phyloP scores from a whole-genome alignment of 2,888 invertebrate genomes.

The Cryptocephalus moraei region DNA sequence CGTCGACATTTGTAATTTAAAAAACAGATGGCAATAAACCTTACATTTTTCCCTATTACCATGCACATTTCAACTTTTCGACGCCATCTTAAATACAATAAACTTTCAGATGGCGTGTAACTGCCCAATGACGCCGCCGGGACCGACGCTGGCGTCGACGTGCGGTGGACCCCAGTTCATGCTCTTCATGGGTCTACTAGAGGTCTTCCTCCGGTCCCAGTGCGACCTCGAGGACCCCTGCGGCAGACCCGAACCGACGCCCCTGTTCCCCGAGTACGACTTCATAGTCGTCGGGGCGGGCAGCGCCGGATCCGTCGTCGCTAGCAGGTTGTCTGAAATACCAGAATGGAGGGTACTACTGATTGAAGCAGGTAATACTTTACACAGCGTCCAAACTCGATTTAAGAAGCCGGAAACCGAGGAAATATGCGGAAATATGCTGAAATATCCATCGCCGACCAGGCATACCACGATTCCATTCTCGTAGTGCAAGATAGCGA shows the following conservation, averaged over 20 bases:
- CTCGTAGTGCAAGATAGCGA: no score
- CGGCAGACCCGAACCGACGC: slow-evolving; percentile 53
- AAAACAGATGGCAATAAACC: background rate
- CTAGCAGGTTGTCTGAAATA: slow-evolving; percentile 61
- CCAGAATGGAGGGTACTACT: slow-evolving; percentile 62
- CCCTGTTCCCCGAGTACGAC: slow-evolving; percentile 56
- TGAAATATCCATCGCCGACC: no score
- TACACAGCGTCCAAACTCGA: background rate
- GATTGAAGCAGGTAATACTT: slow-evolving; percentile 55
- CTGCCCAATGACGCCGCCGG: slow-evolving; percentile 67
- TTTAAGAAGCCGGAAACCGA: background rate
- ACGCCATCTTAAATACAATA: background rate
- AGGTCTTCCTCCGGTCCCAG: slow-evolving; percentile 76
- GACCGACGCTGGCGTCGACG: slow-evolving; percentile 75
- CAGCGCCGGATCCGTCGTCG: slow-evolving; percentile 62
- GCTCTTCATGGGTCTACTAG: slow-evolving; percentile 82
- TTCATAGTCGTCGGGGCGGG: slow-evolving; percentile 69
- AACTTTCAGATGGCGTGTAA: slow-evolving; percentile 47
- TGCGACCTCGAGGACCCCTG: slow-evolving; percentile 84
- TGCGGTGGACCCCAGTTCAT: slow-evolving; percentile 79
- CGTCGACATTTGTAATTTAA: background rate
- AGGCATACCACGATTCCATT: no score
- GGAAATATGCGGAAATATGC: no score
- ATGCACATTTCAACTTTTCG: background rate
- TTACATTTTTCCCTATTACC: slow-evolving; percentile 1